These are phyloP conservation scores for Artemia sp. DNA, from an alignment of 2,888 invertebrate genomes.

Conservation along the genomic window DNA sequence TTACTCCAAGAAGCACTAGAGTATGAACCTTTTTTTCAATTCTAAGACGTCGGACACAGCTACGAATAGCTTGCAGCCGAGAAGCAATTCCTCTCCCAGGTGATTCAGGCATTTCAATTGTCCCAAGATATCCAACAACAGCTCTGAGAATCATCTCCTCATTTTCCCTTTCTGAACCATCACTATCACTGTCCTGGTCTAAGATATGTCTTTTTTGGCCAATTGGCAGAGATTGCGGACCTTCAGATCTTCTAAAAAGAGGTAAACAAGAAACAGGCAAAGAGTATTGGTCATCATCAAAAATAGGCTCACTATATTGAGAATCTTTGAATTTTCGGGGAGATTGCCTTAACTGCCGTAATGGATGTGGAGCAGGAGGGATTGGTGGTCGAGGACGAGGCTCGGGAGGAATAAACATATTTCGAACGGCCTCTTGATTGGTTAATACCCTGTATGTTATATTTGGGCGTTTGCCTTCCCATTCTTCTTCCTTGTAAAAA, in stretches of 20 bases:
- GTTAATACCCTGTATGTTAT: slow-evolving; percentile 10
- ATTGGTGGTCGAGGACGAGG: slow-evolving; percentile 11
- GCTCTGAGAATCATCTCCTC: slow-evolving; percentile 39
- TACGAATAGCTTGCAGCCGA: slow-evolving; percentile 41
- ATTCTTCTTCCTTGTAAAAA: slow-evolving; percentile 1
- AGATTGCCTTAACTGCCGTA: slow-evolving; percentile 2
- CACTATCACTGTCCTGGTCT: slow-evolving; percentile 5
- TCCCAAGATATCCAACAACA: slow-evolving; percentile 83
- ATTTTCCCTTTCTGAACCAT: not conserved
- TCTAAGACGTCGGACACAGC: slow-evolving; percentile 69
- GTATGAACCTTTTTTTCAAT: slow-evolving; percentile 58
- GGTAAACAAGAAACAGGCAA: not conserved
- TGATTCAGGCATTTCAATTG: slow-evolving; percentile 71
- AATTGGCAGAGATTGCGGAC: not conserved
- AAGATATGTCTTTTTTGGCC: slow-evolving; percentile 1
- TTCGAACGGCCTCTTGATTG: slow-evolving; percentile 9
- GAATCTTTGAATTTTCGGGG: not conserved
- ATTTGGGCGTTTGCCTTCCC: slow-evolving; percentile 10
- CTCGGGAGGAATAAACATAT: not conserved
- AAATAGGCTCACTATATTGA: not conserved
- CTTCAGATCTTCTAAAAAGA: not conserved
- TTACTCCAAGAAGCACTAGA: slow-evolving; percentile 24
- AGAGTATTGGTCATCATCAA: not conserved
- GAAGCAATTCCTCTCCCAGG: slow-evolving; percentile 15
- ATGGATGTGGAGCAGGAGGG: slow-evolving; percentile 5